Percentiles rank a stretch among this genome's conserved stretches.
These are phyloP conservation scores for Allygus modestus DNA, from an alignment of 2,888 invertebrate species.

Conservation along the genomic window DNA sequence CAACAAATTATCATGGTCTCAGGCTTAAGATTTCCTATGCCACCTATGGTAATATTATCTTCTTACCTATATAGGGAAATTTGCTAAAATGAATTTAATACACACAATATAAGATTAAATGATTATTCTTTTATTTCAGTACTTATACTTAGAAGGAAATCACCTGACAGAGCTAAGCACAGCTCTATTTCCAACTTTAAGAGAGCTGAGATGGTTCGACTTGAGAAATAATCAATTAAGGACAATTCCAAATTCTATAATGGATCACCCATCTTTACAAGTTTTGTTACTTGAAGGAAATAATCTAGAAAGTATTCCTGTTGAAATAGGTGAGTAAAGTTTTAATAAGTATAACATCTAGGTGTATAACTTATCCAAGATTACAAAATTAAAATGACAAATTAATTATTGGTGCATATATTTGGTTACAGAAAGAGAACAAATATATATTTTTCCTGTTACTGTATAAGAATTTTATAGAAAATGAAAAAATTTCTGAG, in stretches of 20 bases:
- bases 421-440: too few relatives aligned
- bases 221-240: conserved; percentile 80
- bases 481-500: too few relatives aligned
- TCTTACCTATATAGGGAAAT: too few relatives aligned
- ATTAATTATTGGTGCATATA: too few relatives aligned
- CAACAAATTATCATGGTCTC: too few relatives aligned
- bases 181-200: conserved; percentile 78
- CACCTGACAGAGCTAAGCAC: conserved; percentile 77
- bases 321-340: conserved; percentile 79
- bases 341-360: conserved; percentile 39
- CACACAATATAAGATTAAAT: too few relatives aligned
- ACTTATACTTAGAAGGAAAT: conserved; percentile 79
- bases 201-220: conserved; percentile 81
- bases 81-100: too few relatives aligned
- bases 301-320: conserved; percentile 78
- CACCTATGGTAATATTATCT: too few relatives aligned
- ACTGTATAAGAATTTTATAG: too few relatives aligned
- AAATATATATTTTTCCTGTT: too few relatives aligned
- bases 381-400: too few relatives aligned
- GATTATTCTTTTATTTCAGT: conserved; percentile 60
- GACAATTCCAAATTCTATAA: conserved; percentile 78
- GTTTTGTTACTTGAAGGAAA: conserved; percentile 83
- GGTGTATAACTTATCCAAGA: conserved; percentile 5
- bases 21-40: too few relatives aligned
- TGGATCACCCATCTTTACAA: conserved; percentile 78